Evolutionary conservation across 2,797 vertebrate genomes (phyloP), one percentile per base, ranked within the genome.

Genomic region (Aselliscus stoliczkanus): DNA sequence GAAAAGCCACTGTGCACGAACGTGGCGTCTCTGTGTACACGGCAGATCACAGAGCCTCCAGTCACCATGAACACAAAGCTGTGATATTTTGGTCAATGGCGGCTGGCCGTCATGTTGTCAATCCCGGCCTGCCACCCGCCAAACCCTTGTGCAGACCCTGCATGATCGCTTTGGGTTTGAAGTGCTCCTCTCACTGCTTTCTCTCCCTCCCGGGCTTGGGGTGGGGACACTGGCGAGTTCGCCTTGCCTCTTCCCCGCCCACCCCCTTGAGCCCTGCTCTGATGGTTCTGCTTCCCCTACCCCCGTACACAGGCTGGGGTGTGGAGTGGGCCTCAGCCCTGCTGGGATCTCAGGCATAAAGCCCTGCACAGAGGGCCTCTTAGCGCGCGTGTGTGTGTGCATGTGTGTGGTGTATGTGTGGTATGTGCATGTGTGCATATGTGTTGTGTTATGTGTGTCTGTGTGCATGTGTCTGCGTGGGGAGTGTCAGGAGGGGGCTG

Each of bases 11-110:
- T 2, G 17, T 21, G 21, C 7, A 0, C 4, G 0, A 0, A 0
- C 1, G 2, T 3, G 14, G 20, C n/a, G 7, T 52, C n/a, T 27
- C 37, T 7, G n/a, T 14, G 34, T 14, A 4, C 37, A 0, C 2
- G 1, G 1, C 0, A 0, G 25, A 2, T 0, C 0, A 5, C 50
- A 0, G 65, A 13, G 75, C 58, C 39, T 27, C 7, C 0, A 2
- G n/a, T 27, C 7, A 4, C 17, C 2, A 5, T 0, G 23, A 13
- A 18, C 60, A 8, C 27, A 20, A 3, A 3, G 1, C 2, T 0
- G 27, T 0, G 12, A 29, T 6, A 0, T 29, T 12, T 23, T 18
- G 31, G 4, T 27, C 25, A 0, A 31, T 8, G 0, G 15, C 0
- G 1, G 37, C 54, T 18, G 42, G 20, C 9, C 10, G 20, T 25